Conservation (phyloP, 2,888 invertebrate species). For the Panopea generosa region DNA sequence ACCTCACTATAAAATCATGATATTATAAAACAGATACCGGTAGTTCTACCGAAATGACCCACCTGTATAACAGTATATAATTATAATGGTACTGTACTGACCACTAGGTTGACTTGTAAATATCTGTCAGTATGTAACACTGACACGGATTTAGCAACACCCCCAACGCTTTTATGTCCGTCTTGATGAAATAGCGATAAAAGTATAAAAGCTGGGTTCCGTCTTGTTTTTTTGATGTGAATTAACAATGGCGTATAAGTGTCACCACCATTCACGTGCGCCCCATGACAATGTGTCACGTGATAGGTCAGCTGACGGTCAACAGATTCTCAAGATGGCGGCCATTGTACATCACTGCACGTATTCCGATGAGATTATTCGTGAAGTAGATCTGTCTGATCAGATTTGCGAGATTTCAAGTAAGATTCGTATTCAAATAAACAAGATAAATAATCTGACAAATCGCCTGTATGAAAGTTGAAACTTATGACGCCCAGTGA, state of each 20-base stretch:
- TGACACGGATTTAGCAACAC: no score
- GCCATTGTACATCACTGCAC: conserved; percentile 21
- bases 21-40: background rate
- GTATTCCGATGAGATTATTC: conserved; percentile 20
- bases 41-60: background rate
- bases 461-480: no score
- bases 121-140: background rate
- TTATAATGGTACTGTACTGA: background rate
- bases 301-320: conserved; percentile 27
- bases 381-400: conserved; percentile 17
- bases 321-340: conserved; percentile 19
- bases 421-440: no score
- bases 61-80: background rate
- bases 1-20: background rate
- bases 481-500: no score
- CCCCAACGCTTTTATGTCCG: background rate
- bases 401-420: no score
- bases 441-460: no score
- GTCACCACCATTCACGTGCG: conserved; percentile 24
- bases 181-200: background rate
- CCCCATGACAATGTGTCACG: conserved; percentile 31
- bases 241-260: conserved; percentile 9
- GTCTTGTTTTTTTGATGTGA: background rate
- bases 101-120: background rate
- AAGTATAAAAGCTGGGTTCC: no score